Evolutionary conservation across 2,113 vertebrate species (phyloP), one percentile per base, ranked within the genome.

Genomic region (Chrysemys picta): DNA sequence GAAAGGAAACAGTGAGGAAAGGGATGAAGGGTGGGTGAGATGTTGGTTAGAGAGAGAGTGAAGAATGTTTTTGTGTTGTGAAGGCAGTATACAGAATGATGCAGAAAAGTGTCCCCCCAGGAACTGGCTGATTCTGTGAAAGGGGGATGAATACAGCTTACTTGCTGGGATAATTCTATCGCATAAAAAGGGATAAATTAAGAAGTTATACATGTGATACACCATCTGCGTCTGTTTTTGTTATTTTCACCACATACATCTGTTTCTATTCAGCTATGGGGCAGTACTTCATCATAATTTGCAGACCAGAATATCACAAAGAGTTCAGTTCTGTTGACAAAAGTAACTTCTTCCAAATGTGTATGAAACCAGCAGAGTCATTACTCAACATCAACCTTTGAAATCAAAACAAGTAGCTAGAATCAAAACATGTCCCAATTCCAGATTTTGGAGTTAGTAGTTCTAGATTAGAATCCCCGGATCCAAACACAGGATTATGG

Each of bases 201-300:
- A 97, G 97, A 97, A 97, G 96, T 98, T 97, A 97, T 89, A 93
- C 96, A 97, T 97, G 96, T 94, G 89, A 94, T 93, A 94, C 54
- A 54, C 98, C 98, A 98, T 98, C 97, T 98, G 98, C 92, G 97
- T 96, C 92, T 97, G 95, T 91, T 98, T 98, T 98, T 98, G 90
- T 97, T 96, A 96, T 96, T 95, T 98, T 98, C 92, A 95, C 96
- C 87, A 89, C 81, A 94, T 96, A 94, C 98, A 98, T 97, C 98
- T 98, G 97, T 95, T 97, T 94, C 97, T 97, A 98, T 97, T 98
- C 97, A 97, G 87, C 93, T 98, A 97, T 93, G 97, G 94, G 97
- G 92, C 97, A 98, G 81, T 86, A 97, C 81, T 98, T 97, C 96
- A 96, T 98, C 97, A 96, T 98, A 96, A 98, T 98, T 97, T 98